A percentile compares a stretch with the other conserved stretches of the same genome.
phyloP scores from a whole-genome alignment of 2,888 invertebrate species.

The Junonia oenone region DNA sequence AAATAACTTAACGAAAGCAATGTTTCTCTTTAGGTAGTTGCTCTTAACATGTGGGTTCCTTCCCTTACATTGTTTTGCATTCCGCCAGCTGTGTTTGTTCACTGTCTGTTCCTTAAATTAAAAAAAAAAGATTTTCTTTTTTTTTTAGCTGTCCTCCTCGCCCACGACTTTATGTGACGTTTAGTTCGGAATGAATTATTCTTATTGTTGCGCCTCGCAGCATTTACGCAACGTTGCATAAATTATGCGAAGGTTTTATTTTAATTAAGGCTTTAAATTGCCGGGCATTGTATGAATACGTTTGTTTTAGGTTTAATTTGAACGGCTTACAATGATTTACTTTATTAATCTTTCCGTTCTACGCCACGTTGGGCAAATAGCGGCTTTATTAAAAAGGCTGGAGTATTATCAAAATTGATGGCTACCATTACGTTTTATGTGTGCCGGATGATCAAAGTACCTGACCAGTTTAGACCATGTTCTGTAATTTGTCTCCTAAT shows the following conservation, averaged over 20 bases:
- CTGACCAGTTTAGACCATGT: conserved; percentile 28
- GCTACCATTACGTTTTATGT: conserved; percentile 29
- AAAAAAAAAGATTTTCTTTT: conserved; percentile 69
- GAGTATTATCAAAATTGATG: conserved; percentile 31
- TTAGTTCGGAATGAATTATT: conserved; percentile 73
- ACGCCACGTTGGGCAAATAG: conserved; percentile 29
- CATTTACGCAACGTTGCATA: conserved; percentile 69
- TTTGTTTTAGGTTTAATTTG: conserved; percentile 32
- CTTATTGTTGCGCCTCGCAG: conserved; percentile 58
- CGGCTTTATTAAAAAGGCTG: conserved; percentile 32
- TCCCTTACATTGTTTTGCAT: conserved; percentile 70
- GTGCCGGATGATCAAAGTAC: conserved; percentile 28
- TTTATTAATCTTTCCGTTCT: conserved; percentile 30
- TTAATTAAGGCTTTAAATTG: conserved; percentile 49
- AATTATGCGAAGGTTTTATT: conserved; percentile 61
- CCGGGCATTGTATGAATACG: conserved; percentile 21
- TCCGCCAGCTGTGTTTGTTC: conserved; percentile 75
- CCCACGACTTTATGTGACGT: conserved; percentile 77
- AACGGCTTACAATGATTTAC: conserved; percentile 32
- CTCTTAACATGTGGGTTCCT: conserved; percentile 33
- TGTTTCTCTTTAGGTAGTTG: conserved; percentile 20
- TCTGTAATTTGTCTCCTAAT: conserved; percentile 27
- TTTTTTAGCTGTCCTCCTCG: conserved; percentile 51
- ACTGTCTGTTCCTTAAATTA: conserved; percentile 73
- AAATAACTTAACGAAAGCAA: conserved; percentile 20